Evolutionary conservation across 1,140 invertebrate species (phyloP).

Genomic region (Nasonia giraulti): DNA sequence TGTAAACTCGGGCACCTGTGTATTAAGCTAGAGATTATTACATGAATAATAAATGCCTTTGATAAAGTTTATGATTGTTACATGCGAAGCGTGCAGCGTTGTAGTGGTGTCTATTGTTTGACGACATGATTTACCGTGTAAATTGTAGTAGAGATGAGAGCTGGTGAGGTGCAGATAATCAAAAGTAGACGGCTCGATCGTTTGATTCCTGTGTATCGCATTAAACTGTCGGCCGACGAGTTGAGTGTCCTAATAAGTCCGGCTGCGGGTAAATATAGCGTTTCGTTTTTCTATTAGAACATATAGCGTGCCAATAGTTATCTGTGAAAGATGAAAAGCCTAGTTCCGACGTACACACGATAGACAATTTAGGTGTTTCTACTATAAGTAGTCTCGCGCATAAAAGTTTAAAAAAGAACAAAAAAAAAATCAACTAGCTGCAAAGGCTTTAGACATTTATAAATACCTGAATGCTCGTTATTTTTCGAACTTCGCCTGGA

Average conservation of each 20-base stretch:
- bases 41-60: conserved; percentile 14
- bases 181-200: not conserved
- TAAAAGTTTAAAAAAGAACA: conserved; percentile 2
- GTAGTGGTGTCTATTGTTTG: not conserved
- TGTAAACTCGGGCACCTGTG: not conserved
- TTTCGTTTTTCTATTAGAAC: conserved; percentile 19
- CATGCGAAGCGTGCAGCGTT: not conserved
- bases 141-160: conserved; percentile 5
- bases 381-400: not conserved
- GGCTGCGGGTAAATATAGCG: not conserved
- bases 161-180: not conserved
- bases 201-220: not conserved
- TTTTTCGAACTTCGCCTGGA: conserved; percentile 25
- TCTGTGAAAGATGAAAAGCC: not conserved
- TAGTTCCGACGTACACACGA: not conserved
- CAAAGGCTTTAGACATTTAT: conserved; percentile 35
- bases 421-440: conserved; percentile 8
- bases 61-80: conserved; percentile 39
- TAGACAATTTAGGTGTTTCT: conserved; percentile 13
- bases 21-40: conserved; percentile 1
- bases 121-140: not conserved
- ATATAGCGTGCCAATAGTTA: conserved; percentile 41
- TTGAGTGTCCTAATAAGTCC: not conserved
- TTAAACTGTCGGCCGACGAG: not conserved
- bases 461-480: conserved; percentile 30